phyloP scores from a whole-genome alignment of 2,888 invertebrate species.

The Aplocera efformata region DNA sequence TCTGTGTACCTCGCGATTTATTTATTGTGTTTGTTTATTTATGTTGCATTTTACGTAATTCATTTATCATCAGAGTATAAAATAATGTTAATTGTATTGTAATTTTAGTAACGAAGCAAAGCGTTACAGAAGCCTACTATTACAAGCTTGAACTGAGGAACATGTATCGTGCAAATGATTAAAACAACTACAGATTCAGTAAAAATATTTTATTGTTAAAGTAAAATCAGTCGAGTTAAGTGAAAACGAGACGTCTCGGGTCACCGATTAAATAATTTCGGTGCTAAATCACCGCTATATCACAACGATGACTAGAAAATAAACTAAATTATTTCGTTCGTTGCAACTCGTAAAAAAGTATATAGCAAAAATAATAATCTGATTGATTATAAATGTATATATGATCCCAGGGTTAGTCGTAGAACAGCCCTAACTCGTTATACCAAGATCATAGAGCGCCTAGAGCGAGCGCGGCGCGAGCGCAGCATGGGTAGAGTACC shows the following conservation, averaged over 20 bases:
- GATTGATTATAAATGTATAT: conserved; percentile 43
- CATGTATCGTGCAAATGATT: conserved; percentile 63
- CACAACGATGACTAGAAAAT: conserved; percentile 63
- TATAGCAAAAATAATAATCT: conserved; percentile 56
- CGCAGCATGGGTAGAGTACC: conserved; percentile 29
- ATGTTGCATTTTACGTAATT: conserved; percentile 17
- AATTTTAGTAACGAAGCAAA: conserved; percentile 61
- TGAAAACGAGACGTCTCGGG: conserved; percentile 68
- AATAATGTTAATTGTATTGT: conserved; percentile 35
- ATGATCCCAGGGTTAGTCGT: conserved; percentile 65
- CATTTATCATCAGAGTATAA: conserved; percentile 40
- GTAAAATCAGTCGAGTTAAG: conserved; percentile 77
- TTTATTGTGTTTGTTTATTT: conserved; percentile 15
- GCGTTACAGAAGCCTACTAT: conserved; percentile 68
- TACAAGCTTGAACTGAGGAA: conserved; percentile 57
- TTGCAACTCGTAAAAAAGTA: conserved; percentile 45
- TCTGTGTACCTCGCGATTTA: conserved; percentile 16
- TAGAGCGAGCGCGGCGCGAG: conserved; percentile 48
- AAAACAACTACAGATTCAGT: conserved; percentile 69
- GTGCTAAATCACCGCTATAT: conserved; percentile 53
- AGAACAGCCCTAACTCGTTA: conserved; percentile 56
- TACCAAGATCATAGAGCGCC: conserved; percentile 76
- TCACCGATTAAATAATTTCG: conserved; percentile 52
- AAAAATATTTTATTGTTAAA: conserved; percentile 75
- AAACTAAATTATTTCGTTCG: conserved; percentile 53